phyloP scores from a whole-genome alignment of 2,113 vertebrate genomes.

The Nesoenas mayeri region DNA sequence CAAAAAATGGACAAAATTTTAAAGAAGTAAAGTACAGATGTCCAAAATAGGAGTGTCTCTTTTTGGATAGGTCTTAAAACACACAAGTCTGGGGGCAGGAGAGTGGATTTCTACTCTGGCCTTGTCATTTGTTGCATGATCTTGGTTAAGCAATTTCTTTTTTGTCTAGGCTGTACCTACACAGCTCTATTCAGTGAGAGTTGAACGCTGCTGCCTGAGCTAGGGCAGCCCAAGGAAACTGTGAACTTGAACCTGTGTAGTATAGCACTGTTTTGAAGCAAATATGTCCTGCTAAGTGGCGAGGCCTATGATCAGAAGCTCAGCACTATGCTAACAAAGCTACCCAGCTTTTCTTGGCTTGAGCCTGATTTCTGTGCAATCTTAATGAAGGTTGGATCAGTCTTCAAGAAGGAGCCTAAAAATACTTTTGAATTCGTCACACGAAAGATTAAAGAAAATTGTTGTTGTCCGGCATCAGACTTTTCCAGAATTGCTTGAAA shows the following conservation, averaged over 20 bases:
- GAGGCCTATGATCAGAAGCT: background rate
- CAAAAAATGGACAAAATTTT: background rate
- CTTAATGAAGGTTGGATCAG: background rate
- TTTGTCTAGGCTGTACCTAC: background rate
- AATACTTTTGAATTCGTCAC: background rate
- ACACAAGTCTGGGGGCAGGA: background rate
- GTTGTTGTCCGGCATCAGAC: background rate
- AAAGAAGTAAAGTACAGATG: background rate
- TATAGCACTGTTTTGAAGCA: background rate
- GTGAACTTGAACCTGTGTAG: background rate
- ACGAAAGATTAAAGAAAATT: background rate
- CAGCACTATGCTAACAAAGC: background rate
- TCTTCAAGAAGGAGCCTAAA: background rate
- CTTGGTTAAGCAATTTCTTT: background rate
- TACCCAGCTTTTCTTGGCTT: background rate
- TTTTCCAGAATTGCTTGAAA: background rate
- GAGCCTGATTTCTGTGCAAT: background rate
- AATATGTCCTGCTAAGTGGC: background rate
- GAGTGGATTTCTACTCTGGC: background rate
- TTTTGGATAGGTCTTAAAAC: background rate
- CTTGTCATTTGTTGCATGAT: background rate
- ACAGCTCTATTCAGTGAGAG: background rate
- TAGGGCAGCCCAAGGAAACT: background rate
- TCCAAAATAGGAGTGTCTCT: background rate
- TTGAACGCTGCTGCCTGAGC: background rate